Conservation (phyloP, 1,140 invertebrate genomes). For the Orius insidiosus region DNA sequence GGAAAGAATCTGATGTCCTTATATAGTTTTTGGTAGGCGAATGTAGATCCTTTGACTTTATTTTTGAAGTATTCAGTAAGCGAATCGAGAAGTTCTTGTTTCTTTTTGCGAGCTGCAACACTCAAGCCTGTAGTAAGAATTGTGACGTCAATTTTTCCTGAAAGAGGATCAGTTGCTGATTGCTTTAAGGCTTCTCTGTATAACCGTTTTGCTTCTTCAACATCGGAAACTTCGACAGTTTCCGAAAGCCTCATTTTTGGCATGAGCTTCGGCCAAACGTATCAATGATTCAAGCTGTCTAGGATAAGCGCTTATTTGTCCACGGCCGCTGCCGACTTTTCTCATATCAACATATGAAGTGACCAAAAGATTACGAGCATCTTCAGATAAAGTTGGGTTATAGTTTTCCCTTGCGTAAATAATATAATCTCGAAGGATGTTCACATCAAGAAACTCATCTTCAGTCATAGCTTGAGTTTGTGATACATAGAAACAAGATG, state of each 20-base stretch:
- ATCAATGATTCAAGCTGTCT: constrained; percentile 95
- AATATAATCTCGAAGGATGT: constrained; percentile 85
- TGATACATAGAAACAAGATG: constrained; percentile 95
- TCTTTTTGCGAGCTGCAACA: constrained; percentile 55
- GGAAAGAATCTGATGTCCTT: constrained; percentile 66
- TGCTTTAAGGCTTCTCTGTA: constrained; percentile 95
- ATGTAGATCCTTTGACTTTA: constrained; percentile 53
- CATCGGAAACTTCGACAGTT: constrained; percentile 69
- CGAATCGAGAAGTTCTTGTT: constrained; percentile 50
- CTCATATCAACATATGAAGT: constrained; percentile 95
- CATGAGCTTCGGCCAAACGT: constrained; percentile 88
- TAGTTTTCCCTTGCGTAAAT: constrained; percentile 84
- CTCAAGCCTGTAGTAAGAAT: constrained; percentile 92
- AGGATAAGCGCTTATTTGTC: constrained; percentile 94
- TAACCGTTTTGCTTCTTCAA: constrained; percentile 89
- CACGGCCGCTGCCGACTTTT: constrained; percentile 69
- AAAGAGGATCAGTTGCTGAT: constrained; percentile 88
- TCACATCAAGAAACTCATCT: constrained; percentile 70
- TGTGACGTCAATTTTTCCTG: constrained; percentile 88
- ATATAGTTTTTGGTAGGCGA: constrained; percentile 65
- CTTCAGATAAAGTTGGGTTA: constrained; percentile 72
- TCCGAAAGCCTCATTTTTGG: constrained; percentile 78
- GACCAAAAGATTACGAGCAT: constrained; percentile 75
- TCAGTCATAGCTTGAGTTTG: constrained; percentile 51
- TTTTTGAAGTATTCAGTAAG: constrained; percentile 55